phyloP scores from a whole-genome alignment of 2,888 invertebrate genomes.

The Agrilus biguttatus region DNA sequence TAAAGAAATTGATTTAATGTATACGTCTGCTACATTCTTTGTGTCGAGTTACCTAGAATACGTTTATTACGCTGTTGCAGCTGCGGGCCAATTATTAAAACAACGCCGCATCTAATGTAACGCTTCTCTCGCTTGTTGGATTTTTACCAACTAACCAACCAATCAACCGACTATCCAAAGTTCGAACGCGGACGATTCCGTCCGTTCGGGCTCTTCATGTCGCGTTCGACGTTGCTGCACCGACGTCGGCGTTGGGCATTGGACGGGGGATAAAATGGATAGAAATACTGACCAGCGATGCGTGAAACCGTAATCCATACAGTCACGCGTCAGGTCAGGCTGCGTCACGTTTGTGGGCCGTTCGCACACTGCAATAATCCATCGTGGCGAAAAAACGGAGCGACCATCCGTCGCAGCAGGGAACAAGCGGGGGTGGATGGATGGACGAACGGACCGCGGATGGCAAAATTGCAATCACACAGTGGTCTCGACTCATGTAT shows the following conservation, averaged over 20 bases:
- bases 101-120: too few species aligned
- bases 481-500: background rate
- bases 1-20: too few species aligned
- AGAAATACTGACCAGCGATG: conserved; percentile 3
- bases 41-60: too few species aligned
- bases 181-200: too few species aligned
- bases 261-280: conserved; percentile 3
- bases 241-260: background rate
- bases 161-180: too few species aligned
- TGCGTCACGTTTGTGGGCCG: conserved; percentile 2
- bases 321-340: conserved; percentile 5
- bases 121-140: too few species aligned
- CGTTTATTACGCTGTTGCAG: too few species aligned
- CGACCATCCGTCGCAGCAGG: background rate
- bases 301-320: conserved; percentile 7
- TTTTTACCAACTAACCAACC: too few species aligned
- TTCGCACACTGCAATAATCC: conserved; percentile 3
- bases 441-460: background rate
- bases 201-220: too few species aligned
- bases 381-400: conserved; percentile 3
- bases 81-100: too few species aligned
- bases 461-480: background rate
- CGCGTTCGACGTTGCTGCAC: too few species aligned
- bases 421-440: background rate
- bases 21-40: too few species aligned